Evolutionary conservation across 2,797 vertebrate species (phyloP), one percentile per base, ranked within the genome.

Genomic region (Malacoraja senta): DNA sequence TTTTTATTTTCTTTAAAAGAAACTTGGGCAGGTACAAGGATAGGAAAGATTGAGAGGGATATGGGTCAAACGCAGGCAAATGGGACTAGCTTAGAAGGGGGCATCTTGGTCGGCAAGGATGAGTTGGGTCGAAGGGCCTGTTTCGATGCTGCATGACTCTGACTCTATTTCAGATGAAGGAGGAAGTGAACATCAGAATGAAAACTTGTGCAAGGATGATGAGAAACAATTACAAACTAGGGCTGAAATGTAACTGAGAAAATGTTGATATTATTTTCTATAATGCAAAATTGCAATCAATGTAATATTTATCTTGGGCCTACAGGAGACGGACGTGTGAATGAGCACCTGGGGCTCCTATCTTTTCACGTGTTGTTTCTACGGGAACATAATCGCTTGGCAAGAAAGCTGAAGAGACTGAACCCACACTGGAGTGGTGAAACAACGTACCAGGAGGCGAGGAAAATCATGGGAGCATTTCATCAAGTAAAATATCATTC

Each of bases 371-470:
- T 61, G 8, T 26, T 93, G 78, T 93, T 93, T 61, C 78, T 93
- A 17, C 93, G 93, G 61, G 93, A 93, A 61, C 93, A 93, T 19
- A 93, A 93, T 53, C 78, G 58, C 24, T 65, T 93, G n/a, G 78
- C 93, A 15, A 80, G 93, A 68, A 78, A 80, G 61, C 78, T 93
- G 12, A 80, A 84, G 58, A 53, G 2, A 21, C n/a, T 93, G 24
- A 93, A 93, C 19, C 93, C 93, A n/a, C 93, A 93, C 58, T 93
- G 93, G 93, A 72, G 93, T 26, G 68, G 93, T 38, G 93, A 93
- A 71, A 80, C 93, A 26, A 78, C 83, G 26, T 93, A 81, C 58
- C 58, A 93, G 74, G 93, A 93, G 9, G 68, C 58, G 0, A 80
- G 93, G 21, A 93, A 84, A 84, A 93, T 83, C 24, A 53, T 93